Evolutionary conservation across 2,113 vertebrate genomes (phyloP).

Genomic region (Sturnus vulgaris): DNA sequence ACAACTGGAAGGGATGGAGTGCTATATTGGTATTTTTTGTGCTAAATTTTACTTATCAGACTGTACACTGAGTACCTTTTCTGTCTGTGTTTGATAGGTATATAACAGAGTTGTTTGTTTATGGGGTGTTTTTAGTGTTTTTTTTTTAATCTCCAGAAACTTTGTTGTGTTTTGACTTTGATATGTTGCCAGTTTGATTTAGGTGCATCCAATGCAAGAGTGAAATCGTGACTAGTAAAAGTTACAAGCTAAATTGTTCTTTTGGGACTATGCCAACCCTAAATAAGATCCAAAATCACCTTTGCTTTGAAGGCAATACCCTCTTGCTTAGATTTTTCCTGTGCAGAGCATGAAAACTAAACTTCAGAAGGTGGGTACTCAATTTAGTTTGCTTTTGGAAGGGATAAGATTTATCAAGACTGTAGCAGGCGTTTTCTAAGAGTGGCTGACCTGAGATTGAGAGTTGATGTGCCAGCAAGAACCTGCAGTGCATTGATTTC

Average conservation of each 20-base stretch:
- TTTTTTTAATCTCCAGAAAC: neutral
- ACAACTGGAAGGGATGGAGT: neutral
- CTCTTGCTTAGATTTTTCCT: neutral
- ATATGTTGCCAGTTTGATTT: neutral
- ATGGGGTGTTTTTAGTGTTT: neutral
- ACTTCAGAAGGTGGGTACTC: neutral
- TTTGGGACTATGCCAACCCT: neutral
- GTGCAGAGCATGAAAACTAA: neutral
- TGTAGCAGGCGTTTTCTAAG: neutral
- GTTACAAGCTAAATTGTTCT: neutral
- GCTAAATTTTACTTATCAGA: neutral
- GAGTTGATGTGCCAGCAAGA: neutral
- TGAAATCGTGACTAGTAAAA: neutral
- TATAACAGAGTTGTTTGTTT: neutral
- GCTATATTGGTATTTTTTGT: neutral
- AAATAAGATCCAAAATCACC: neutral
- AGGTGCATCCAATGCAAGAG: neutral
- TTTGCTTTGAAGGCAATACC: neutral
- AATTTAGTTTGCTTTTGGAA: neutral
- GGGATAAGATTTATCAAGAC: neutral
- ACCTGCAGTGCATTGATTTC: neutral
- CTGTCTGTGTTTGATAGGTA: neutral
- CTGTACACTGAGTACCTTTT: neutral
- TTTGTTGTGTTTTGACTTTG: neutral
- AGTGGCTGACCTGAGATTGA: neutral